Conservation (phyloP, 2,797 vertebrate species). For the Heterohyrax brucei region DNA sequence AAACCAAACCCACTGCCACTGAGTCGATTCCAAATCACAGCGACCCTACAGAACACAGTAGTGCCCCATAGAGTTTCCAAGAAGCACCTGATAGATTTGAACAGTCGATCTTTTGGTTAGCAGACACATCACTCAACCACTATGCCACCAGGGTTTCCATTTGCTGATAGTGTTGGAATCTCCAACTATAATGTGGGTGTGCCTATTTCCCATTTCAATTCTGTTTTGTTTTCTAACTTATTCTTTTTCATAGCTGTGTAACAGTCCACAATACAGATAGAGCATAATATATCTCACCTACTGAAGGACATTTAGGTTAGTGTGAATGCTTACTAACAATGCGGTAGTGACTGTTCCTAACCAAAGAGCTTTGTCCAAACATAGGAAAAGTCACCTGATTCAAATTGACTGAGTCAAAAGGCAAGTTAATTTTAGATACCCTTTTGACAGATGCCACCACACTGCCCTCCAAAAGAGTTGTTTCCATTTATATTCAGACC, state of each 20-base stretch:
- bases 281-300: neutral
- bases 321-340: neutral
- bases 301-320: neutral
- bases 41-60: too few species aligned
- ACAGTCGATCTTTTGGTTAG: too few species aligned
- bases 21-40: too few species aligned
- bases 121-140: too few species aligned
- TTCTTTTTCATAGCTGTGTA: conserved; percentile 33
- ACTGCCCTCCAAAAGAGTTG: neutral
- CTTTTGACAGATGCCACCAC: conserved; percentile 8
- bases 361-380: neutral
- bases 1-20: too few species aligned
- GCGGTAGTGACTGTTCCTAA: neutral
- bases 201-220: neutral
- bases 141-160: too few species aligned
- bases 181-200: neutral
- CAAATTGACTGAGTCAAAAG: neutral
- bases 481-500: conserved; percentile 10
- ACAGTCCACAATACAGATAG: neutral
- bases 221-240: conserved; percentile 10
- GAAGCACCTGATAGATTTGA: too few species aligned
- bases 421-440: neutral
- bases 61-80: too few species aligned
- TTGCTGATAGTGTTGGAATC: conserved; percentile 5
- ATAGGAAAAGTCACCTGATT: neutral